Evolutionary conservation across 2,888 invertebrate genomes (phyloP).

Genomic region (Scaptomyza flava): DNA sequence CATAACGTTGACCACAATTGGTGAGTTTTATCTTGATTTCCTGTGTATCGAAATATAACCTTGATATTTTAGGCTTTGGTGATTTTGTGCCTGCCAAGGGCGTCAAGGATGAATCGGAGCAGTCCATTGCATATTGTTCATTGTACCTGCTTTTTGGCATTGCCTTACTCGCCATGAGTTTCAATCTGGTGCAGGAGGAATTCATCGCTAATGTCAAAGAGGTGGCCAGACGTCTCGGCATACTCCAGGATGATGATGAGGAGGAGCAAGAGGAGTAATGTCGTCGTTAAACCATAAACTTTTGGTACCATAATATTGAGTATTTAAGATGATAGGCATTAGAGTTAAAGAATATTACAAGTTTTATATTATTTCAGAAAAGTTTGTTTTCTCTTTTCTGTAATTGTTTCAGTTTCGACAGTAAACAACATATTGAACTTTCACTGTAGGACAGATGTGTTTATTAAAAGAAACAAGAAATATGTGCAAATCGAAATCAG

Average conservation of each 20-base stretch:
- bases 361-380: not conserved
- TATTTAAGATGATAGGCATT: conserved; percentile 6
- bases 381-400: not conserved
- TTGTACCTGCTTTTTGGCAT: conserved; percentile 97
- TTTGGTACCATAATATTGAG: not conserved
- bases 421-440: not conserved
- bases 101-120: conserved; percentile 82
- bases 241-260: conserved; percentile 91
- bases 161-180: conserved; percentile 97
- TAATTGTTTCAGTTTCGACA: not conserved
- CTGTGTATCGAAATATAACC: not conserved
- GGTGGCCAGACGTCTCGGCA: conserved; percentile 93
- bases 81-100: conserved; percentile 94
- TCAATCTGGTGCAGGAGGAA: conserved; percentile 97
- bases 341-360: conserved; percentile 12
- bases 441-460: conserved; percentile 45
- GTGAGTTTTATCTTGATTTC: conserved; percentile 63
- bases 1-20: conserved; percentile 96
- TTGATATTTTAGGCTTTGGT: conserved; percentile 87
- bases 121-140: conserved; percentile 92
- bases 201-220: conserved; percentile 95
- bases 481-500: conserved; percentile 45
- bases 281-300: not conserved
- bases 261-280: conserved; percentile 85
- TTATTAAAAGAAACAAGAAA: conserved; percentile 30